Base-by-base conservation (phyloP, 2,113 vertebrate species). In the Ammodytes dubius region DNA sequence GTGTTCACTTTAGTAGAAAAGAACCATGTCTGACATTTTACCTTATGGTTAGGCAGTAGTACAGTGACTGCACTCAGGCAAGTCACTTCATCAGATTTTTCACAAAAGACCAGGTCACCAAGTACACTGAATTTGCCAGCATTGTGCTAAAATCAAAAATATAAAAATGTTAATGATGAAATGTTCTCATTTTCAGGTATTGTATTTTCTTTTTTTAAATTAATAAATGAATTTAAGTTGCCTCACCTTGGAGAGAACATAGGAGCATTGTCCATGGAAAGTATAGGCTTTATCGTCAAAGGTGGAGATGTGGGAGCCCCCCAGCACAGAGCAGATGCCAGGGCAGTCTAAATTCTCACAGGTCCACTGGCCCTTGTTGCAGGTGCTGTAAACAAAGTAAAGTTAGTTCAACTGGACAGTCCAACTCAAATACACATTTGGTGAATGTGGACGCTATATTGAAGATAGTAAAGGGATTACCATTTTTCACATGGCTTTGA, bases 191-290 rank as follows among this genome's bases (percentile, higher is more conserved):
- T 60, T 37, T 12, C 6, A n/a, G 40, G 4, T 17, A 13, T 14
- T 58, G 13, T 19, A 4, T 27, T 57, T 13, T 63, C 37, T 4
- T 45, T 59, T 42, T 49, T 66, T 6, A 15, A 27, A 27, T 27
- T 1, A 27, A 54, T 27, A 2, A 46, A 53, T 49, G 15, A 0
- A 35, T 76, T 57, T 9, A 6, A 58, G 1, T 27, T 15, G 27
- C n/a, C 81, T 88, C 79, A 97, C 98, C 97, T 96, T 96, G 63
- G 95, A 74, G 65, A 99, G 89, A 68, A 97, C 79, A 15, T 99
- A 99, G 80, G 96, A 95, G 81, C 98, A 99, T 50, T 97, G 92
- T 74, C 98, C 98, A n/a, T 97, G 96, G 79, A 99, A 99, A 15
- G 89, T 96, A 60, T 96, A 99, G 15, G 83, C 89, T 89, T 97